Evolutionary conservation across 1,140 invertebrate genomes (phyloP).

Genomic region (Eulimnadia texana): DNA sequence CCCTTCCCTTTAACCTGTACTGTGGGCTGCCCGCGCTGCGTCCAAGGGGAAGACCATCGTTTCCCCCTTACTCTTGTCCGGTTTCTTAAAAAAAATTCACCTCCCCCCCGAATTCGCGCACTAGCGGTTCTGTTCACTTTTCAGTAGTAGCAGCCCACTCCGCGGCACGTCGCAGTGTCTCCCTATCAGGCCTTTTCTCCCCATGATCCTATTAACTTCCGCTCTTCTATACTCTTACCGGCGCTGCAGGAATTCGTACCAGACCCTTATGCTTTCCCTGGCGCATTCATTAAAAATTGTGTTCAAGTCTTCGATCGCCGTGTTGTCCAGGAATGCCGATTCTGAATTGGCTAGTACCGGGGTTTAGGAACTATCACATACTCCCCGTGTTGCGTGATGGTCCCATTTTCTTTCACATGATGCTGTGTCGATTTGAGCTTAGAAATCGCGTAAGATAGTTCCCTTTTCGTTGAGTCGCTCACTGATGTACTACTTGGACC

Average conservation of each 20-base stretch:
- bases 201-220: not conserved
- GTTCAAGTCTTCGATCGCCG: not conserved
- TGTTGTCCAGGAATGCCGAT: not conserved
- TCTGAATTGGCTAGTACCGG: not conserved
- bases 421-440: not conserved
- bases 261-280: not conserved
- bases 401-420: not conserved
- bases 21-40: not conserved
- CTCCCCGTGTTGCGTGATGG: not conserved
- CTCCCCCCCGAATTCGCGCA: not conserved
- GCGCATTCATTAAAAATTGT: not conserved
- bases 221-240: not conserved
- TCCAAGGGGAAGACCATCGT: not conserved
- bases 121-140: not conserved
- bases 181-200: not conserved
- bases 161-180: not conserved
- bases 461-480: too few relatives aligned
- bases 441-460: not conserved
- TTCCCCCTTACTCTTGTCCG: not conserved
- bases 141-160: not conserved
- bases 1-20: not conserved
- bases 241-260: not conserved
- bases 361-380: not conserved
- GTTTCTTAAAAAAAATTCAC: not conserved
- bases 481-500: too few relatives aligned